Conservation (phyloP, 2,888 invertebrate species). For the Idaea aversata region DNA sequence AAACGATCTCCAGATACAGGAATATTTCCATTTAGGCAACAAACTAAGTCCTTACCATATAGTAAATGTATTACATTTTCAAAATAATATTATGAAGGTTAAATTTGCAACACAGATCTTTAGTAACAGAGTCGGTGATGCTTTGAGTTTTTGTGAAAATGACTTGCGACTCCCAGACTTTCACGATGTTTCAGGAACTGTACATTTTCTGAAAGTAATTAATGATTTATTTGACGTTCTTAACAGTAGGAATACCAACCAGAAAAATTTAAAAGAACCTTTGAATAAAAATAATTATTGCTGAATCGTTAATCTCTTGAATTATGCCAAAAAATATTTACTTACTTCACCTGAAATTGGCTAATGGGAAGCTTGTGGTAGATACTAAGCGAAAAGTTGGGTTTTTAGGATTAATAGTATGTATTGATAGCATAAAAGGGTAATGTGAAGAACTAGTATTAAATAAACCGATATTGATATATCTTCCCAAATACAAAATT, state of each 20-base stretch:
- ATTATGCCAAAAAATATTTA: too few species aligned
- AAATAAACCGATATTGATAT: conserved; percentile 10
- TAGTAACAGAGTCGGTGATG: conserved; percentile 24
- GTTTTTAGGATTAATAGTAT: too few species aligned
- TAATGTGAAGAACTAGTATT: background rate
- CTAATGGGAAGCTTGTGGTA: too few species aligned
- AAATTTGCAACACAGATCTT: conserved; percentile 27
- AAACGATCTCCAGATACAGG: conserved; percentile 19
- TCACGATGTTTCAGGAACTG: conserved; percentile 16
- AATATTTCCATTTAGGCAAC: conserved; percentile 23
- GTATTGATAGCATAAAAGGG: background rate
- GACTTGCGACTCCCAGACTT: conserved; percentile 18
- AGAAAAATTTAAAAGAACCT: too few species aligned
- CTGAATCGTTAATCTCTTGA: too few species aligned
- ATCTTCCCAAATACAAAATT: conserved; percentile 15
- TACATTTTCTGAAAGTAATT: conserved; percentile 11
- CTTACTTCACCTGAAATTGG: too few species aligned
- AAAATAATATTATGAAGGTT: too few species aligned
- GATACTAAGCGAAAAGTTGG: too few species aligned
- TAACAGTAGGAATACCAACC: too few species aligned
- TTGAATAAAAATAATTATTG: too few species aligned
- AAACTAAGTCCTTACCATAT: conserved; percentile 23
- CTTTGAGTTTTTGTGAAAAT: conserved; percentile 22
- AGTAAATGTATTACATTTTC: too few species aligned
- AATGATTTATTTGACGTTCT: too few species aligned